phyloP scores from a whole-genome alignment of 2,888 invertebrate species.

The Yponomeuta plumbellus region DNA sequence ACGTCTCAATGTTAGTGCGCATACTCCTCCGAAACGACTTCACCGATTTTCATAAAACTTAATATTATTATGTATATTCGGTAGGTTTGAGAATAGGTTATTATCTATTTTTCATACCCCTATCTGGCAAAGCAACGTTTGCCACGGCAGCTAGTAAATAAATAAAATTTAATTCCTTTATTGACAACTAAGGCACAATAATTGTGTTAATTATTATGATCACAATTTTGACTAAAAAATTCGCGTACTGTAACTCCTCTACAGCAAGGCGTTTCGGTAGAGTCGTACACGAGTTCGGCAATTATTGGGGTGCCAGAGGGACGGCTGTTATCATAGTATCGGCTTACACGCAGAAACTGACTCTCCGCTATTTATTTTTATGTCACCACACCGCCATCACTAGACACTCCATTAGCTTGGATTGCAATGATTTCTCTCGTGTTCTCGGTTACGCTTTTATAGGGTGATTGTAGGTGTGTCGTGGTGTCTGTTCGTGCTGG shows the following conservation, averaged over 20 bases:
- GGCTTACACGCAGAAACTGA: constrained; percentile 75
- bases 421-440: constrained; percentile 65
- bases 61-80: too few species aligned
- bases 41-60: too few species aligned
- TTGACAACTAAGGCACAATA: too few species aligned
- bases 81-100: too few species aligned
- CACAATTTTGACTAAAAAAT: too few species aligned
- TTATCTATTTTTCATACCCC: too few species aligned
- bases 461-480: constrained; percentile 58
- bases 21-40: too few species aligned
- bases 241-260: constrained; percentile 17
- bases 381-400: constrained; percentile 73
- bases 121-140: too few species aligned
- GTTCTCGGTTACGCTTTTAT: constrained; percentile 65
- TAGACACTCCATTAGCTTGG: constrained; percentile 77
- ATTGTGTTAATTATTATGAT: too few species aligned
- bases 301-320: constrained; percentile 68
- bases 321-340: constrained; percentile 75
- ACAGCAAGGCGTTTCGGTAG: constrained; percentile 43
- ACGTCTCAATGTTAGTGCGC: too few species aligned
- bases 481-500: constrained; percentile 38
- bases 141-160: too few species aligned
- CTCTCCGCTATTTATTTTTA: constrained; percentile 76
- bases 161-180: too few species aligned
- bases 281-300: constrained; percentile 64